A percentile compares a stretch with the other conserved stretches of the same genome.
Evolutionary conservation across 2,888 invertebrate genomes (phyloP).

Genomic region (Cephus runcator): DNA sequence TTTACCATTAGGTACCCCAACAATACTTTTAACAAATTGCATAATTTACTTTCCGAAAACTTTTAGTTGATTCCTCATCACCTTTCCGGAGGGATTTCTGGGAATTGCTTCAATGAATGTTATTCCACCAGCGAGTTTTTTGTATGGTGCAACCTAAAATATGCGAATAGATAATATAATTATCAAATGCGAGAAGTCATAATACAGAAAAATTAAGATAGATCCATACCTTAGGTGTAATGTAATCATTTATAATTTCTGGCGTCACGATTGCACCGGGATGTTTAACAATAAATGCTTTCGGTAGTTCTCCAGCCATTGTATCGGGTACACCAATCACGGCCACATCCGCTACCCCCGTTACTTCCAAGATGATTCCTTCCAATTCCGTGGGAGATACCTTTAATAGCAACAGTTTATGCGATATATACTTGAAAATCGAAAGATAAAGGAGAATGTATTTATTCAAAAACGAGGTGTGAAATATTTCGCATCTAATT

Average conservation of each 20-base stretch:
- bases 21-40: neutral
- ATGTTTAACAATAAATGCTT: conserved; percentile 77
- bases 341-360: conserved; percentile 80
- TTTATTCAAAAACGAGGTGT: neutral
- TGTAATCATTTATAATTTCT: conserved; percentile 69
- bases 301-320: conserved; percentile 79
- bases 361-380: conserved; percentile 77
- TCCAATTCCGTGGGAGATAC: conserved; percentile 90
- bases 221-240: conserved; percentile 68
- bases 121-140: conserved; percentile 78
- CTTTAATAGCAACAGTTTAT: conserved; percentile 59
- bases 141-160: conserved; percentile 73
- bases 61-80: conserved; percentile 77
- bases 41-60: conserved; percentile 41
- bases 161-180: neutral
- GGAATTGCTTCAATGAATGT: conserved; percentile 77
- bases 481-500: too few species aligned
- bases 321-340: conserved; percentile 81
- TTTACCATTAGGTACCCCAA: neutral
- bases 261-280: conserved; percentile 69
- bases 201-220: neutral
- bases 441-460: conserved; percentile 3
- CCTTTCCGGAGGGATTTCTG: conserved; percentile 81
- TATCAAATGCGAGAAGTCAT: too few species aligned
- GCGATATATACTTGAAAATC: too few species aligned